These are phyloP conservation scores for Macropus fuliginosus DNA, from an alignment of 2,797 vertebrate genomes.

Conservation along the genomic window DNA sequence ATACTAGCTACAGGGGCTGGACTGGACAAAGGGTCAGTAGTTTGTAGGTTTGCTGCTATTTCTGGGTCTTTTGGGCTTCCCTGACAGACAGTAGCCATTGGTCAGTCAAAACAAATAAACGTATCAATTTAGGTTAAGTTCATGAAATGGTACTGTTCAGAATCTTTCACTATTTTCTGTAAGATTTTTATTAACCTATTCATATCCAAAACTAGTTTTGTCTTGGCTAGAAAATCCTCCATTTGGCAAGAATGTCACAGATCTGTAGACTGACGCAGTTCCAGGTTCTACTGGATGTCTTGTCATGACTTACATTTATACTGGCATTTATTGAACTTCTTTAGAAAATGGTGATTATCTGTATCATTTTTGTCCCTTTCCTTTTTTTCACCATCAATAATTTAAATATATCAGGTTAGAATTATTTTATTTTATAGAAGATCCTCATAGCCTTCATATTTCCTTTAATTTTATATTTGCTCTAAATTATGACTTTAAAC, in stretches of 20 bases:
- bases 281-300: background rate
- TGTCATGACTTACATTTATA: background rate
- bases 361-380: background rate
- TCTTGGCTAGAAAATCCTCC: background rate
- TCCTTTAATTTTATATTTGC: too few relatives aligned
- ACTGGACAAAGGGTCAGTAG: background rate
- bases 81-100: background rate
- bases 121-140: background rate
- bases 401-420: too few relatives aligned
- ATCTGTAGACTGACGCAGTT: background rate
- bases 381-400: background rate
- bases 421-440: too few relatives aligned
- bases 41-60: background rate
- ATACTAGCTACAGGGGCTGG: background rate
- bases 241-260: background rate
- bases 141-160: background rate
- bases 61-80: background rate
- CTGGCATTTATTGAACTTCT: background rate
- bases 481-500: too few relatives aligned
- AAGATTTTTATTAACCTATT: background rate
- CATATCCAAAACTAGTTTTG: background rate
- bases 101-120: background rate
- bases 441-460: too few relatives aligned
- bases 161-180: background rate
- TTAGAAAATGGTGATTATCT: background rate